Base-by-base conservation (phyloP, 2,113 vertebrate genomes). In the Corythoichthys haematopterus region DNA sequence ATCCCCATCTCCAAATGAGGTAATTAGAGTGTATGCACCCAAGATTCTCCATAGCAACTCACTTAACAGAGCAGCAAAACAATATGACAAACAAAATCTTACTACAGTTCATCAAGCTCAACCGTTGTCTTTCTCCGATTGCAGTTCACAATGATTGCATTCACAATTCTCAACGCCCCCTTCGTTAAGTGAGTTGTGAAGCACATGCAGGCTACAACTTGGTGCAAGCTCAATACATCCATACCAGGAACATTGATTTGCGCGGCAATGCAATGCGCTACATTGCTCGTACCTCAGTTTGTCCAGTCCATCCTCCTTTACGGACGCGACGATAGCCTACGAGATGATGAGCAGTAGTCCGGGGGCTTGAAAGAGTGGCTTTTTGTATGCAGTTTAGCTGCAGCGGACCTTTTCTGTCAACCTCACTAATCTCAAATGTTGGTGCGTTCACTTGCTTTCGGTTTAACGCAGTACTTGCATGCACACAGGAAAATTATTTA, bases 1-100 rank as follows among this genome's bases (percentile, higher is more conserved):
- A 67, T 56, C 68, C 79, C 71, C 69, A 40, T 71, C 52, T 77
- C 80, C 81, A 72, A 71, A 83, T 82, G 69, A 74, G 78, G 81
- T 51, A 45, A 78, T 77, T 57, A 71, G 66, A 67, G 63, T 64
- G 66, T 70, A 53, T 65, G 15, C 55, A 51, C 67, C 73, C 71
- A 85, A 84, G 77, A 33, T 72, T 79, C 80, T 80, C 81, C 79
- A 80, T 75, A 78, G 84, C 20, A 80, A 87, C 87, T 67, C 80
- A 74, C 65, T 71, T 77, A 80, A 79, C 75, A 52, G 75, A 58
- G 70, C 46, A n/a, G 40, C 9, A 80, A 80, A 85, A 57, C 80
- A 82, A 86, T 79, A 68, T 84, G 16, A 68, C 61, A 60, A 51
- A 50, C 3, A 33, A 50, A 50, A 65, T 14, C 15, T 2, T 3